phyloP scores from a whole-genome alignment of 2,797 vertebrate genomes.

The Hemitrygon akajei region DNA sequence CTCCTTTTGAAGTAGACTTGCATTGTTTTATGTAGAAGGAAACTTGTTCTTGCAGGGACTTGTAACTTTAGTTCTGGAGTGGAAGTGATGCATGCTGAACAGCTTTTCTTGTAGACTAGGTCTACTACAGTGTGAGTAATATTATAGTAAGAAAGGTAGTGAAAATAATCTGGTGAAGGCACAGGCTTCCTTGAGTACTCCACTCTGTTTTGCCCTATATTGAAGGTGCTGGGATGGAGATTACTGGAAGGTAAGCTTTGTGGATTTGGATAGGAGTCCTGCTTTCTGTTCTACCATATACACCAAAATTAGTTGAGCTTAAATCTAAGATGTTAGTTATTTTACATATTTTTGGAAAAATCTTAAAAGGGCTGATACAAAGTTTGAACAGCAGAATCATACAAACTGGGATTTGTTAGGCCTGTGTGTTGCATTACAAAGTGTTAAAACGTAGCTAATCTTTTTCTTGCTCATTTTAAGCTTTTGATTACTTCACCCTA shows the following conservation, averaged over 20 bases:
- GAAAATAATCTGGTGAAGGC: no score
- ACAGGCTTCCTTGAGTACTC: no score
- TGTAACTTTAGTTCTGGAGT: not conserved
- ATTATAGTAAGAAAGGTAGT: no score
- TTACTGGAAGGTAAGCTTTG: not conserved
- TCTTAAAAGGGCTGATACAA: not conserved
- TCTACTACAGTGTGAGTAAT: no score
- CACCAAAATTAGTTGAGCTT: no score
- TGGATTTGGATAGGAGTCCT: not conserved
- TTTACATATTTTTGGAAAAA: not conserved
- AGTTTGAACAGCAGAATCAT: not conserved
- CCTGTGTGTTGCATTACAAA: not conserved
- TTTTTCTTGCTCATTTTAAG: not conserved
- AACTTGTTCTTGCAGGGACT: not conserved
- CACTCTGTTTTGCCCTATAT: no score
- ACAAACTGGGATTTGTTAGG: not conserved
- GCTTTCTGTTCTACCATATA: not conserved
- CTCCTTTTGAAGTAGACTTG: not conserved
- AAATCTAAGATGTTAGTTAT: not conserved
- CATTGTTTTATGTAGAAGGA: not conserved
- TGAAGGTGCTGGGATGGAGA: no score
- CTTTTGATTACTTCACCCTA: not conserved
- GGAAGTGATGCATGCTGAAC: not conserved
- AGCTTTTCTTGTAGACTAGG: no score
- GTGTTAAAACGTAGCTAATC: not conserved